These are phyloP conservation scores for Misgurnus anguillicaudatus DNA, from an alignment of 2,113 vertebrate species.

Conservation along the genomic window DNA sequence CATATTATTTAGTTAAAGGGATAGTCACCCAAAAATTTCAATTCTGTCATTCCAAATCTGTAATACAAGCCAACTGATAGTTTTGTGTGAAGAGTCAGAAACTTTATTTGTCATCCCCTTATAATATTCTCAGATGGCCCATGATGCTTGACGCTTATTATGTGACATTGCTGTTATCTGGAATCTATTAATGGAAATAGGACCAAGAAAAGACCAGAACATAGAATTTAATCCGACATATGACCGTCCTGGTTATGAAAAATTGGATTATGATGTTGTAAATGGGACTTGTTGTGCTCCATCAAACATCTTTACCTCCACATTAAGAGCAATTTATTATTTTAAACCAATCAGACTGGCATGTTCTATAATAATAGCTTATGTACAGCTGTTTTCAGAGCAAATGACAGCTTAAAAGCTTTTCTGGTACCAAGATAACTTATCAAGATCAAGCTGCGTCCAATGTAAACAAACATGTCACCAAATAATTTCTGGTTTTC, in stretches of 20 bases:
- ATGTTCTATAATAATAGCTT: constrained; percentile 29
- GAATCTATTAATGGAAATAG: neutral
- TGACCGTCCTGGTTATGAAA: constrained; percentile 20
- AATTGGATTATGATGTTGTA: constrained; percentile 40
- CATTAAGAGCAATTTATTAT: constrained; percentile 44
- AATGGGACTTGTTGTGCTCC: constrained; percentile 3
- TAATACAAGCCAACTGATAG: too few relatives aligned
- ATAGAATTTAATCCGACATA: neutral
- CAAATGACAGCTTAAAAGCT: constrained; percentile 43
- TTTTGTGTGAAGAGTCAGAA: too few relatives aligned
- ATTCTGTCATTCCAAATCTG: too few relatives aligned
- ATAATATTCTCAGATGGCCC: too few relatives aligned
- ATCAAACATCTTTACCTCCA: constrained; percentile 37
- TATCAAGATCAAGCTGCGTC: neutral
- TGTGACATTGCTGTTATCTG: neutral
- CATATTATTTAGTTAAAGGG: too few relatives aligned
- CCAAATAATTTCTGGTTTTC: neutral
- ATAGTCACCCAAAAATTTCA: too few relatives aligned
- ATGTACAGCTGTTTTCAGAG: neutral
- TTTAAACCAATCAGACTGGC: constrained; percentile 43
- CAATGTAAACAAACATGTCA: constrained; percentile 21
- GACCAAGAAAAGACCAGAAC: neutral
- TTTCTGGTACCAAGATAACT: constrained; percentile 1
- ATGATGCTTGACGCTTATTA: neutral
- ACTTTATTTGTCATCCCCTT: too few relatives aligned